A percentile compares a stretch with the other conserved stretches of the same genome.
These are phyloP conservation scores for Pseudomyrmex flavicornis DNA, from an alignment of 1,140 invertebrate genomes.

Conservation along the genomic window DNA sequence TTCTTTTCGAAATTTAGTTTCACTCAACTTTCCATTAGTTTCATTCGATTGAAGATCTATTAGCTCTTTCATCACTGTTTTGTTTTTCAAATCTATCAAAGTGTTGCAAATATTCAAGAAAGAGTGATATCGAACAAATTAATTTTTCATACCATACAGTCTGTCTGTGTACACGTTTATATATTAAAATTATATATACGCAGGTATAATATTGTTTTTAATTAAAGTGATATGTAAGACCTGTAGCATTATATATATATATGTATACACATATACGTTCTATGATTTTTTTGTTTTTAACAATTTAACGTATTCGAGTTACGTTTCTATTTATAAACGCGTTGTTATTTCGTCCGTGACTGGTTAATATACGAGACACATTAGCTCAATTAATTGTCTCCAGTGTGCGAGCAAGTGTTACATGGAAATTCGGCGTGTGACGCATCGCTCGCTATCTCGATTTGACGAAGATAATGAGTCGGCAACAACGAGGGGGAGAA, in stretches of 20 bases:
- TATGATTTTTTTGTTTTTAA: not conserved
- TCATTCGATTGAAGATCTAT: not conserved
- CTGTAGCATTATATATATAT: no score
- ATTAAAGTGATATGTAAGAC: no score
- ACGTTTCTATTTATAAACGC: conserved; percentile 2
- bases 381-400: conserved; percentile 54
- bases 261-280: no score
- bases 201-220: not conserved
- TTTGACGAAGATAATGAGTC: conserved; percentile 73
- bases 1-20: no score
- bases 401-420: conserved; percentile 34
- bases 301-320: not conserved
- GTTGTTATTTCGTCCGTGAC: conserved; percentile 34
- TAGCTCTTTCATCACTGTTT: not conserved
- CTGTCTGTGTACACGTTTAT: not conserved
- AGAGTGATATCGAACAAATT: not conserved
- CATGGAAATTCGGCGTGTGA: conserved; percentile 44
- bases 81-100: not conserved
- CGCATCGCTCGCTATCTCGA: conserved; percentile 61
- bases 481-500: conserved; percentile 25
- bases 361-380: conserved; percentile 32
- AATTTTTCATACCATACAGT: not conserved
- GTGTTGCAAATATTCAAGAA: no score
- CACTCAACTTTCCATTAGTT: not conserved
- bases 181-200: no score